Conservation (phyloP, 2,797 vertebrate genomes). For the Aeoliscus strigatus region DNA sequence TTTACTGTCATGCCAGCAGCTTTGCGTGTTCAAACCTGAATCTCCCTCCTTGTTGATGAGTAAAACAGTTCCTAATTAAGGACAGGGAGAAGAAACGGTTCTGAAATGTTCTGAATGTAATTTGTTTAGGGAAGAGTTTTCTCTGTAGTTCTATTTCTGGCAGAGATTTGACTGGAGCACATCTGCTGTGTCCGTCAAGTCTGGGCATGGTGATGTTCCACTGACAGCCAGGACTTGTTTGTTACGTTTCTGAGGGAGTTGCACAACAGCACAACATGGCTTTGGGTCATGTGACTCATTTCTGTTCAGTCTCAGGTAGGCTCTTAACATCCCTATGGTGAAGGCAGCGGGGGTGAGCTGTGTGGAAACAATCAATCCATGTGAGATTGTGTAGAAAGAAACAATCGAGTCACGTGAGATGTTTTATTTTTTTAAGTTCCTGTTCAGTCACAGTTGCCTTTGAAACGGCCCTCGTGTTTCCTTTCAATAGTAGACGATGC, state of each 20-base stretch:
- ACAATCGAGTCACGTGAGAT: no score
- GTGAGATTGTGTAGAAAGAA: constrained; percentile 45
- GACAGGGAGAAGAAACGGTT: constrained; percentile 16
- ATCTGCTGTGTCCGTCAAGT: no score
- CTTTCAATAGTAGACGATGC: constrained; percentile 21
- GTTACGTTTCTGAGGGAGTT: constrained; percentile 9
- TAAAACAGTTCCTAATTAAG: constrained; percentile 16
- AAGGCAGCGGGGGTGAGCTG: constrained; percentile 32
- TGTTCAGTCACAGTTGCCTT: constrained; percentile 81
- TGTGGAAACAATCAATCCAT: constrained; percentile 71
- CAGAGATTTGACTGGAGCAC: no score
- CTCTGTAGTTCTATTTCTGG: no score
- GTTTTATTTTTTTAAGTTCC: constrained; percentile 27
- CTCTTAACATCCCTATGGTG: constrained; percentile 54
- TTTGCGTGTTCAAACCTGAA: no score
- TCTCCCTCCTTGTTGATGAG: no score
- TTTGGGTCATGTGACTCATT: constrained; percentile 16
- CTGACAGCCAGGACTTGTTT: constrained; percentile 15
- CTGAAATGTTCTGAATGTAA: constrained; percentile 62
- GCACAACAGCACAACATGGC: constrained; percentile 44
- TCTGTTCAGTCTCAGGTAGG: constrained; percentile 74
- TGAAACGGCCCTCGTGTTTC: constrained; percentile 53
- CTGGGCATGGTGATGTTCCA: constrained; percentile 20
- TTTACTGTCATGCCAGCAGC: no score
- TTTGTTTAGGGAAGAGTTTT: no score